Percentiles rank a stretch among this genome's conserved stretches.
Evolutionary conservation across 2,797 vertebrate genomes (phyloP).

Genomic region (Phoebastria nigripes): DNA sequence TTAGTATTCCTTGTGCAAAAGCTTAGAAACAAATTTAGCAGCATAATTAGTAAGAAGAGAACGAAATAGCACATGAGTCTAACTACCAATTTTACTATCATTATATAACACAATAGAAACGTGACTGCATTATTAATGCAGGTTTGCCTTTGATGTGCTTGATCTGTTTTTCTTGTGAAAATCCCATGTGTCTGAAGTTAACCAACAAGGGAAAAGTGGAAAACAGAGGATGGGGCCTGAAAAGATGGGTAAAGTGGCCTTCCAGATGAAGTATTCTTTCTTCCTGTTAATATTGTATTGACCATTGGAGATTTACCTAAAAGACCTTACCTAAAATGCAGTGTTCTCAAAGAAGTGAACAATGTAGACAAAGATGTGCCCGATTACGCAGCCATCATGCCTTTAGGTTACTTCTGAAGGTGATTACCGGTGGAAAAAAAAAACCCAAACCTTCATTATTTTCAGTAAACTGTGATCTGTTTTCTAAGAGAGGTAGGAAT

Average conservation of each 20-base stretch:
- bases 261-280: not conserved
- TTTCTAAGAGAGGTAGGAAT: not conserved
- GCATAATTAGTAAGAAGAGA: not conserved
- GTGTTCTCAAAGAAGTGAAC: not conserved
- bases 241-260: not conserved
- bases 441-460: not conserved
- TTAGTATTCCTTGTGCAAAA: not conserved
- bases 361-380: not conserved
- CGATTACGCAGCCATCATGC: not conserved
- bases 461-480: not conserved
- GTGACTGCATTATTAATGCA: not conserved
- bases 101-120: not conserved
- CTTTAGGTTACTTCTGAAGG: not conserved
- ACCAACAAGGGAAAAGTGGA: not conserved
- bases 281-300: not conserved
- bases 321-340: not conserved
- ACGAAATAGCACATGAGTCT: not conserved
- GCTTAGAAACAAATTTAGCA: constrained; percentile 32
- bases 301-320: not conserved
- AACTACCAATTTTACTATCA: not conserved
- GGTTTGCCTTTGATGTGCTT: not conserved
- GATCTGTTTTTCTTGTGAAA: not conserved
- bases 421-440: too few species aligned
- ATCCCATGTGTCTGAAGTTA: not conserved
- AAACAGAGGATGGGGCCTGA: not conserved